These are phyloP conservation scores for Psix sp. DNA, from an alignment of 1,140 invertebrate genomes.

Conservation along the genomic window DNA sequence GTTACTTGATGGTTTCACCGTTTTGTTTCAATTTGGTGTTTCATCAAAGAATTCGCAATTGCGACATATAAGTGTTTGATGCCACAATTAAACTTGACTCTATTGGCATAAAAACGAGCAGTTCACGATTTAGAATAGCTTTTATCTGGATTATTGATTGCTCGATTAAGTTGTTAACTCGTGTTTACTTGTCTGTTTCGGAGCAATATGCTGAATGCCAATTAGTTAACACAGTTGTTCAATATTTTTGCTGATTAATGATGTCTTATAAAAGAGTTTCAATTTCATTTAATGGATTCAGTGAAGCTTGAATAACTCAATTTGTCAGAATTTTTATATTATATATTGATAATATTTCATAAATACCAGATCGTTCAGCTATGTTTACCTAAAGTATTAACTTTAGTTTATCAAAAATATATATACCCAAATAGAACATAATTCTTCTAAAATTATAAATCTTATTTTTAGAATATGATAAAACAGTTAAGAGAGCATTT, in stretches of 20 bases:
- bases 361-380: too few species aligned
- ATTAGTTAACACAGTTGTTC: conserved; percentile 57
- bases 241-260: conserved; percentile 45
- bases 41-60: conserved; percentile 24
- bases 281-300: conserved; percentile 21
- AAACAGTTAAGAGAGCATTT: not conserved
- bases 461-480: too few species aligned
- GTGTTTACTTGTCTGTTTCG: conserved; percentile 49
- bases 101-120: conserved; percentile 7
- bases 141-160: conserved; percentile 56
- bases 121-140: conserved; percentile 34
- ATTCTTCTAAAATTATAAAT: too few species aligned
- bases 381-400: too few species aligned
- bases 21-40: conserved; percentile 26
- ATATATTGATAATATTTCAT: not conserved
- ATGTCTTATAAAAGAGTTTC: conserved; percentile 32
- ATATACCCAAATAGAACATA: too few species aligned
- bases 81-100: conserved; percentile 32
- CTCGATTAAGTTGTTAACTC: conserved; percentile 54
- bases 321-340: not conserved
- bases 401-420: too few species aligned
- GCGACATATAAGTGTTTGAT: conserved; percentile 21
- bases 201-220: conserved; percentile 48
- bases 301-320: not conserved
- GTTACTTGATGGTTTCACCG: conserved; percentile 35